Conservation (phyloP, 2,113 vertebrate genomes). For the Miniopterus natalensis region DNA sequence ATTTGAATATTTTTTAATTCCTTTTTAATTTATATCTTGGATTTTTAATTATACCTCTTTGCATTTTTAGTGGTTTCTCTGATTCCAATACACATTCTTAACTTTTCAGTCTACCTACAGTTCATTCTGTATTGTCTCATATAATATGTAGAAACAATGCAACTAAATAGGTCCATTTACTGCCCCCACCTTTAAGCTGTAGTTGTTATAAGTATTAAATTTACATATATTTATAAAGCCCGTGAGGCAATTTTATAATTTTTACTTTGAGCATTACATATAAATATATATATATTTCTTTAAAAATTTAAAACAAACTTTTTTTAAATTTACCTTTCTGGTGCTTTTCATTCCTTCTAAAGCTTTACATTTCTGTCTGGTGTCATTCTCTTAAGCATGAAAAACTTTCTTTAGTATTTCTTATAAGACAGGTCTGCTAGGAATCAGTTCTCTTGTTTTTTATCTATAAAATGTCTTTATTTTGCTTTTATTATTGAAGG, state of each 20-base stretch:
- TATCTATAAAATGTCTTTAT: not conserved
- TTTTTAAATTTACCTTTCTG: slow-evolving; percentile 2
- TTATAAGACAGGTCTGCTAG: too few species aligned
- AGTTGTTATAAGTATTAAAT: not conserved
- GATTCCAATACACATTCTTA: not conserved
- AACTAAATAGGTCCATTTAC: not conserved
- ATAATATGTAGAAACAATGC: slow-evolving; percentile 15
- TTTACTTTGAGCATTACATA: not conserved
- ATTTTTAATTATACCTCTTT: slow-evolving; percentile 37
- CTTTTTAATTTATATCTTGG: not conserved
- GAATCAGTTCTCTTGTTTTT: not conserved
- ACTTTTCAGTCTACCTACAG: not conserved
- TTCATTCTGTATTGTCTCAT: not conserved
- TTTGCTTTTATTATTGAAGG: not conserved
- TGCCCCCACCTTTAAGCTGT: not conserved
- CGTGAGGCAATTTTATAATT: not conserved
- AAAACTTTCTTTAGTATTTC: not conserved
- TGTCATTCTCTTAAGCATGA: not conserved
- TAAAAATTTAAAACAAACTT: not conserved
- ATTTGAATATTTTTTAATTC: not conserved
- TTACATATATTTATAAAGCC: not conserved
- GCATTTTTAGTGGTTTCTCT: slow-evolving; percentile 37
- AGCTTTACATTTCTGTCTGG: not conserved
- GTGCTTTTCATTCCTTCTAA: not conserved
- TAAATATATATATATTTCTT: not conserved